Conservation (phyloP, 2,113 vertebrate genomes). For the Plecotus auritus region DNA sequence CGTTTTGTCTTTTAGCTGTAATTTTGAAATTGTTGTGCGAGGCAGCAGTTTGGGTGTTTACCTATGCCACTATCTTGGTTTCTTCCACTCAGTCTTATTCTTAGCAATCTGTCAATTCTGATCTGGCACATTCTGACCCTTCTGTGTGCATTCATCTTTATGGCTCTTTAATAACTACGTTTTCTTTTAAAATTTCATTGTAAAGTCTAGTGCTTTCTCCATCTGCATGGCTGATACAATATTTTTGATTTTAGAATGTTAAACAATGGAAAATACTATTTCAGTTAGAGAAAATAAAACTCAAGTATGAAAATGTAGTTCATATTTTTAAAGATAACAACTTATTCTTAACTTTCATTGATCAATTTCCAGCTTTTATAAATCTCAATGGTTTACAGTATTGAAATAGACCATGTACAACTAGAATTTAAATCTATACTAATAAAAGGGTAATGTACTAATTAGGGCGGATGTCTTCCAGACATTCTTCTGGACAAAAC, state of each 20-base stretch:
- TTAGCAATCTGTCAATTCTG: slow-evolving; percentile 32
- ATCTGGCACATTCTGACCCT: background rate
- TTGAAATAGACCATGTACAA: background rate
- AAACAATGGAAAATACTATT: slow-evolving; percentile 42
- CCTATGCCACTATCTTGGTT: no score
- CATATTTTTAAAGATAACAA: slow-evolving; percentile 42
- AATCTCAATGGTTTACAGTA: slow-evolving; percentile 11
- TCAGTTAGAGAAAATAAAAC: slow-evolving; percentile 37
- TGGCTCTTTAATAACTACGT: slow-evolving; percentile 54
- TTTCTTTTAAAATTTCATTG: slow-evolving; percentile 63
- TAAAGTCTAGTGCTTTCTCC: slow-evolving; percentile 45
- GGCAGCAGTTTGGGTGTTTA: no score
- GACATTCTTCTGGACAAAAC: no score
- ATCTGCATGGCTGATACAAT: slow-evolving; percentile 28
- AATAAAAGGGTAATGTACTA: no score
- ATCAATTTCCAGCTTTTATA: slow-evolving; percentile 19
- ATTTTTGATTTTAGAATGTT: slow-evolving; percentile 44
- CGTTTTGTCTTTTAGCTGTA: no score
- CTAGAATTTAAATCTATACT: background rate
- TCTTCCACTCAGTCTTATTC: no score
- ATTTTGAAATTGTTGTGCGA: no score
- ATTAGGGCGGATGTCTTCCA: no score
- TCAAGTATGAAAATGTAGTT: slow-evolving; percentile 2
- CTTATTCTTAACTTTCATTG: slow-evolving; percentile 40
- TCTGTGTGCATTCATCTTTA: slow-evolving; percentile 47